Evolutionary conservation across 2,888 invertebrate genomes (phyloP).

Genomic region (Eupeodes luniger): DNA sequence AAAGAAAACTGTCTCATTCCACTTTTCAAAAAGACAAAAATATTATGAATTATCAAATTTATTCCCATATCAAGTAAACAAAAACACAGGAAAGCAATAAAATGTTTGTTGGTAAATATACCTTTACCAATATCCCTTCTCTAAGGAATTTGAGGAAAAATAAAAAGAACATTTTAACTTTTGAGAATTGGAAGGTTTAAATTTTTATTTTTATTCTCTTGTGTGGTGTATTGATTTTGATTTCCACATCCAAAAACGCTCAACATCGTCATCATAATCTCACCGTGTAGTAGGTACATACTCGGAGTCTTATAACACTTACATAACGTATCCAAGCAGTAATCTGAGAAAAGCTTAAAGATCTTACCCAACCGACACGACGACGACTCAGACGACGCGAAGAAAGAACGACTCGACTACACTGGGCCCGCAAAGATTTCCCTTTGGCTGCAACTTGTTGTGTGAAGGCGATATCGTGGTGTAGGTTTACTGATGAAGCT

Average conservation of each 20-base stretch:
- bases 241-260: not conserved
- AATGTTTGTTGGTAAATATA: too few species aligned
- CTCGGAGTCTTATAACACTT: not conserved
- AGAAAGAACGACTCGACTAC: not conserved
- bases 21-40: too few species aligned
- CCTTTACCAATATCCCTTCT: not conserved
- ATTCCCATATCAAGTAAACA: too few species aligned
- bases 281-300: not conserved
- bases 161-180: conserved; percentile 23
- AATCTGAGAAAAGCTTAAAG: too few species aligned
- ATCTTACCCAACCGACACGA: too few species aligned
- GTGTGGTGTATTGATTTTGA: not conserved
- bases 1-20: too few species aligned
- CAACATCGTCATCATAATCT: not conserved
- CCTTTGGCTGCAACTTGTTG: not conserved
- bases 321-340: conserved; percentile 32
- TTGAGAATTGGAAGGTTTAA: conserved; percentile 16
- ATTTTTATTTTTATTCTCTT: conserved; percentile 22
- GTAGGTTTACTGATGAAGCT: not conserved
- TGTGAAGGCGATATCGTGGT: too few species aligned
- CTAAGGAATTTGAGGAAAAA: conserved; percentile 36
- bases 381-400: too few species aligned
- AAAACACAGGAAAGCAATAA: too few species aligned
- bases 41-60: too few species aligned
- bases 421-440: conserved; percentile 12